These are phyloP conservation scores for Parauchenoglanis ngamensis DNA, from an alignment of 2,797 vertebrate genomes.

Conservation along the genomic window DNA sequence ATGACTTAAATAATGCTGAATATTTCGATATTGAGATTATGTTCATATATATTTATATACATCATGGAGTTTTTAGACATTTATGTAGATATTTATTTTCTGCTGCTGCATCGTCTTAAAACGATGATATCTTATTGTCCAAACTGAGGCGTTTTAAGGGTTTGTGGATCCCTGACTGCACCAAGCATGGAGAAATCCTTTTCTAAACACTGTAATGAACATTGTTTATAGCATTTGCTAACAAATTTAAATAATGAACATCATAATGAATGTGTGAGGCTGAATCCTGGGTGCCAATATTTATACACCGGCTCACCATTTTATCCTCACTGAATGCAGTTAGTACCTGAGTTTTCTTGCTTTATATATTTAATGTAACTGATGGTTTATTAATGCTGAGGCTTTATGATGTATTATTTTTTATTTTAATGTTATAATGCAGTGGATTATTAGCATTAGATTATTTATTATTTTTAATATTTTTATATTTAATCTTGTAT, in stretches of 20 bases:
- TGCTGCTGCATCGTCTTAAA: neutral
- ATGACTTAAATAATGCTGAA: neutral
- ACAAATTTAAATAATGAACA: neutral
- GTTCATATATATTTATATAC: neutral
- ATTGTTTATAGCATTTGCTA: neutral
- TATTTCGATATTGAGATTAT: neutral
- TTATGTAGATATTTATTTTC: neutral
- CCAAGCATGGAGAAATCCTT: neutral
- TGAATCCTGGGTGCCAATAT: neutral
- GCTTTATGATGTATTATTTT: neutral
- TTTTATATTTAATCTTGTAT: neutral
- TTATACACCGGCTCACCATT: neutral
- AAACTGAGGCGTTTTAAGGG: neutral
- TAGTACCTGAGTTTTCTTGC: neutral
- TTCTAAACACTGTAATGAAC: neutral
- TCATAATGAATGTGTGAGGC: neutral
- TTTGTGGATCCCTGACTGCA: neutral
- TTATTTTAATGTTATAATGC: neutral
- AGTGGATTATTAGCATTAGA: neutral
- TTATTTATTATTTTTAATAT: constrained; percentile 19
- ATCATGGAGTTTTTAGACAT: too few species aligned
- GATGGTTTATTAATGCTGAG: neutral
- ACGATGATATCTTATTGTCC: neutral
- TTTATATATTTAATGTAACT: neutral
- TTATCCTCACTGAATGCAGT: neutral